These are phyloP conservation scores for Drosophila vallismaia DNA, from an alignment of 2,888 invertebrate genomes.

Conservation along the genomic window DNA sequence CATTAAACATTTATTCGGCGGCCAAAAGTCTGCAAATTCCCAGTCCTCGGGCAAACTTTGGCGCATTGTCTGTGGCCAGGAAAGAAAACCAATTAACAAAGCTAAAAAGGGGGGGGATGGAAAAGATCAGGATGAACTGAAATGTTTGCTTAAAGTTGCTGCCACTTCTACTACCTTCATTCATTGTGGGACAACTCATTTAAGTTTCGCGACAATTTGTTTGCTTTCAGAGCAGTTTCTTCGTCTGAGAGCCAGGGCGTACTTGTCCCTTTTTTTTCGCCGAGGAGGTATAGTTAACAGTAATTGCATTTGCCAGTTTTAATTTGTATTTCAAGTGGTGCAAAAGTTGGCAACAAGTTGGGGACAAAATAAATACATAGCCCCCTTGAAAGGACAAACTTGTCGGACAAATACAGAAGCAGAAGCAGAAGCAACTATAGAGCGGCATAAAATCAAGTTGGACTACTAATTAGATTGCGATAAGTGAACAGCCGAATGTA, in stretches of 20 bases:
- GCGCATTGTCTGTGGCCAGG: constrained; percentile 50
- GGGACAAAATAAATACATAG: constrained; percentile 10
- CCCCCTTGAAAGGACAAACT: constrained; percentile 27
- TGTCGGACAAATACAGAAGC: constrained; percentile 15
- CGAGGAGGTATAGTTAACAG: constrained; percentile 50
- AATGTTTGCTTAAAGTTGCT: constrained; percentile 53
- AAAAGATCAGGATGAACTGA: constrained; percentile 7
- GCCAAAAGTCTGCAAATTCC: constrained; percentile 2
- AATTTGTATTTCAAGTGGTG: constrained; percentile 51
- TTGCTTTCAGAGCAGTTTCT: constrained; percentile 33
- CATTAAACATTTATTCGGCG: constrained; percentile 61
- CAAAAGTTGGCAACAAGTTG: constrained; percentile 53
- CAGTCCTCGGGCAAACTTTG: constrained; percentile 4
- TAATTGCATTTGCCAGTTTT: constrained; percentile 64
- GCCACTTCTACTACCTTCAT: constrained; percentile 14
- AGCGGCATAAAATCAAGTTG: constrained; percentile 11
- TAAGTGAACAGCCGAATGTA: constrained; percentile 21
- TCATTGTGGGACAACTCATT: constrained; percentile 54
- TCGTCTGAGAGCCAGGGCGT: constrained; percentile 17
- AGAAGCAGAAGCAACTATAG: not conserved
- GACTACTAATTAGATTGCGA: constrained; percentile 29
- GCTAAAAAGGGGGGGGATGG: not conserved
- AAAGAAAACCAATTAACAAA: constrained; percentile 63
- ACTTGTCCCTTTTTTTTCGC: constrained; percentile 51
- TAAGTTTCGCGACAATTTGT: constrained; percentile 67